Base-by-base conservation (phyloP, 2,888 invertebrate species). In the Camptogramma bilineatum region DNA sequence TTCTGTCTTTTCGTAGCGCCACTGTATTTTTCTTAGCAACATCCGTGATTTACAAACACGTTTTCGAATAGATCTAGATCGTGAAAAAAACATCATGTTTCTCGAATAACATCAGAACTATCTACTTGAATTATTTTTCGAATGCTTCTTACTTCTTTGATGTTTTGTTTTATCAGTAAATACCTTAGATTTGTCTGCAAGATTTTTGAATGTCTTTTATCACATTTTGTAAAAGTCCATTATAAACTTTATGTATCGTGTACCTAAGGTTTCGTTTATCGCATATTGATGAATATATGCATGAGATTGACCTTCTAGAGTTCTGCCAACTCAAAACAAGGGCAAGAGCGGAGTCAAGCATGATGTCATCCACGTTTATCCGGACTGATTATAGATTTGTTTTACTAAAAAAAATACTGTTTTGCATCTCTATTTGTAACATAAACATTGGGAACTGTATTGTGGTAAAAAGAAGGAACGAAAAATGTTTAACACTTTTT, bases 1-100 rank as follows among this genome's bases (percentile, higher is more conserved):
- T 83, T 80, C 72, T 74, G 78, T 79, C 78, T 84, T 85, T 76
- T 75, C 77, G 75, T 72, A 73, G 75, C 76, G 77, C 77, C 73
- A 74, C 73, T 64, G 59, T 63, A 73, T 79, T 79, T 78, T 79
- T 78, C 64, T 68, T 67, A 74, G 73, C 58, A 48, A 59, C 67
- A 71, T 74, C 64, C 62, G 70, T 67, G 68, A 70, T 73, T n/a
- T 62, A 68, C n/a, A 64, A 72, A 74, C 65, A 62, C 28, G 62
- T 58, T 55, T 63, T 52, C 53, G 28, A 60, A 58, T 19, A 52
- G 50, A 64, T 62, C 55, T 59, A 62, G 57, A 62, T 62, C 31
- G 44, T 47, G 21, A 53, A 31, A 34, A 47, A 58, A 21, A 55
- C 42, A 56, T 62, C 51, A 16, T 18, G 8, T 19, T 52, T 39